Conservation (phyloP, 2,888 invertebrate genomes). For the Acheta domesticus region DNA sequence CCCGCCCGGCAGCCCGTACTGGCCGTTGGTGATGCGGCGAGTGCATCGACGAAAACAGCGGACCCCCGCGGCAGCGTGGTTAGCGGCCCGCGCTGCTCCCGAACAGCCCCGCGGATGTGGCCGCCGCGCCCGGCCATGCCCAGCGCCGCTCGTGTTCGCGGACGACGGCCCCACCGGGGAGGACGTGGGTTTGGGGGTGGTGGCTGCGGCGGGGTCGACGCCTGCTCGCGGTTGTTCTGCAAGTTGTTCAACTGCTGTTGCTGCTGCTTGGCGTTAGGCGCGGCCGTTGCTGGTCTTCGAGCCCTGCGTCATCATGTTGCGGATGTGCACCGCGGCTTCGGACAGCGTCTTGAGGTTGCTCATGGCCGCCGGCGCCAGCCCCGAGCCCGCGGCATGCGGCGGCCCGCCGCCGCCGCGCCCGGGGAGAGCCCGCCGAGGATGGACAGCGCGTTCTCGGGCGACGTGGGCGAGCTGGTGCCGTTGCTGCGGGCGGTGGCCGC, state of each 20-base stretch:
- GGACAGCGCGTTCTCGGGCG: conserved; percentile 39
- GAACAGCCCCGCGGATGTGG: conserved; percentile 20
- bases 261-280: conserved; percentile 20
- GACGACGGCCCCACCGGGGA: neutral
- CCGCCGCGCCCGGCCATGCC: neutral
- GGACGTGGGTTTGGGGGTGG: neutral
- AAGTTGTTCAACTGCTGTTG: neutral
- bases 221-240: conserved; percentile 18
- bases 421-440: conserved; percentile 35
- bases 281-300: conserved; percentile 2
- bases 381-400: neutral
- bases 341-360: conserved; percentile 57
- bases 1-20: neutral
- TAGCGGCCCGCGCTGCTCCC: conserved; percentile 37
- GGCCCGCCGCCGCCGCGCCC: conserved; percentile 32
- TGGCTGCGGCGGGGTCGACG: neutral
- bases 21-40: conserved; percentile 22
- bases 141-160: neutral
- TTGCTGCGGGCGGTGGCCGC: conserved; percentile 11
- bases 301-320: conserved; percentile 42
- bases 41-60: neutral
- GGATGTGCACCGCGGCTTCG: conserved; percentile 44
- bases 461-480: conserved; percentile 36
- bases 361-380: conserved; percentile 40
- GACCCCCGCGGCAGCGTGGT: conserved; percentile 26